Base-by-base conservation (phyloP, 1,140 invertebrate species). In the Matsumurasca onukii region DNA sequence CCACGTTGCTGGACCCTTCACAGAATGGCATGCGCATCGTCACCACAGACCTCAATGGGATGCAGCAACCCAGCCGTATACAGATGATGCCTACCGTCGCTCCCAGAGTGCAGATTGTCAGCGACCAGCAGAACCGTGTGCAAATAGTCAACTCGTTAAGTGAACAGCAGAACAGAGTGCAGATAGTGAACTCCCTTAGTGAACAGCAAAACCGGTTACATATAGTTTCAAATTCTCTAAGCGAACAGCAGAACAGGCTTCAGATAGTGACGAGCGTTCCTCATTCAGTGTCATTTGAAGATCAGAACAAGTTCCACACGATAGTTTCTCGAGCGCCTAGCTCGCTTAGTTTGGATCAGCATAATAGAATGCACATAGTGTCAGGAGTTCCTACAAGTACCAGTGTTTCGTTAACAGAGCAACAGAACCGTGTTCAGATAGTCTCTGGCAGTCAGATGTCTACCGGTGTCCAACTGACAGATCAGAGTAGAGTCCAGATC, bases 21-120 rank as follows among this genome's bases (percentile, higher is more conserved):
- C 74, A 75, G 63, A 75, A 75, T 63, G 74, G 65, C 15, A 70
- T 75, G 22, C 69, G 73, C 12, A 72, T 76, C 20, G 67, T 75
- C 1, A 73, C 73, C 12, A n/a, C n/a, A n/a, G 72, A 74, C 69
- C 68, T 75, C 9, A 73, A 70, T 52, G 71, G 71, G 29, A 25
- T 68, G n/a, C 51, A 66, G 31, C 61, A 39, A 55, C 3, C 64
- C 3, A 55, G 31, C 20, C 15, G 66, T 2, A 39, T 64, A 3
- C 66, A 69, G 24, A 49, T 63, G 25, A 59, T 59, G 9, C 48
- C 52, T 48, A 27, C 31, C 0, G 48, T 59, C 30, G 61, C 71
- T 13, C 48, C 69, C 1, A 24, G 73, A 12, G 61, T 74, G 3
- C 70, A 71, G 20, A 74, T 74, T 45, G 71, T 74, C 0, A 30